These are phyloP conservation scores for Brachionus rotundiformis DNA, from an alignment of 1,140 invertebrate genomes.

Conservation along the genomic window DNA sequence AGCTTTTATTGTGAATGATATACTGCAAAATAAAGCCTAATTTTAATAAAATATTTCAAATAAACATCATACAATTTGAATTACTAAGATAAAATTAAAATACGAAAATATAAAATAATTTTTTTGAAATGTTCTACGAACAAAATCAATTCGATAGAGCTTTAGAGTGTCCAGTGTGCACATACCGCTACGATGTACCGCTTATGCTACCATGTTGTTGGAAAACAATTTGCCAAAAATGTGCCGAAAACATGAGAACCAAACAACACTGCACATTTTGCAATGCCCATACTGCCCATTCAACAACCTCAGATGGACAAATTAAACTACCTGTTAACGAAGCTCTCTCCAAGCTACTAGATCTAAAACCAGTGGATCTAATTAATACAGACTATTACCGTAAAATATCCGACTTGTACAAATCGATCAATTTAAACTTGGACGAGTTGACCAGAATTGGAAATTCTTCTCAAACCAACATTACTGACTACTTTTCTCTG, in stretches of 20 bases:
- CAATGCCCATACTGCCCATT: background rate
- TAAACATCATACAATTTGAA: slow-evolving; percentile 24
- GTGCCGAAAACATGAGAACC: background rate
- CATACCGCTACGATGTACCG: background rate
- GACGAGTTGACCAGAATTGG: background rate
- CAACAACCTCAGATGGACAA: background rate
- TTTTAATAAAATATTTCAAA: slow-evolving; percentile 43
- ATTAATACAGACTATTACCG: slow-evolving; percentile 10
- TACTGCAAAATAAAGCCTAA: background rate
- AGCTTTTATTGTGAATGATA: too few relatives aligned
- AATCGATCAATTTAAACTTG: slow-evolving; percentile 5
- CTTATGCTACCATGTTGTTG: slow-evolving; percentile 16
- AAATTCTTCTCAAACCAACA: background rate
- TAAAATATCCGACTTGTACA: slow-evolving; percentile 7
- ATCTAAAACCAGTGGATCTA: slow-evolving; percentile 19
- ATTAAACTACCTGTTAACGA: background rate
- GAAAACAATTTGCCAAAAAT: slow-evolving; percentile 46
- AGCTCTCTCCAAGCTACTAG: background rate
- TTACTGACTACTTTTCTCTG: background rate
- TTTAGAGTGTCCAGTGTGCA: background rate
- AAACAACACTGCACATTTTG: background rate
- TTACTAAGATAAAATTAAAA: background rate
- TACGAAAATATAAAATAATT: slow-evolving; percentile 8
- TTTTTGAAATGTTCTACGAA: slow-evolving; percentile 36
- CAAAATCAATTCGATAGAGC: slow-evolving; percentile 37